Evolutionary conservation across 2,888 invertebrate species (phyloP).

Genomic region (Apamea monoglypha): DNA sequence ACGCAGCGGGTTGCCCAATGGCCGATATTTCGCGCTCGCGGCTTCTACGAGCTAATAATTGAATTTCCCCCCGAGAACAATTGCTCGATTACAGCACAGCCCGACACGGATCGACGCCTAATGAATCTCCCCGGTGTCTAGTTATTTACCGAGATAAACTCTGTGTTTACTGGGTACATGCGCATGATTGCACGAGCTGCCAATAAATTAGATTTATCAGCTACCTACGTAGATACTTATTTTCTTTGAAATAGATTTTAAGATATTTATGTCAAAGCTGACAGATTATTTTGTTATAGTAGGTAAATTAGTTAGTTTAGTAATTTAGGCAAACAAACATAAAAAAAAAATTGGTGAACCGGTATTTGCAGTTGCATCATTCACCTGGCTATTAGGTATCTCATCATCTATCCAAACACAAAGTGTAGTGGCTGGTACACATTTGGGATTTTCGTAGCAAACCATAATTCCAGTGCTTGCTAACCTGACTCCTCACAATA

Average conservation of each 20-base stretch:
- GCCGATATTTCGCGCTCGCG: constrained; percentile 81
- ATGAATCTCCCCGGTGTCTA: constrained; percentile 89
- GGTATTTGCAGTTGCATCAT: constrained; percentile 19
- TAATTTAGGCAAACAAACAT: neutral
- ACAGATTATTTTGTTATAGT: constrained; percentile 23
- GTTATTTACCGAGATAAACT: constrained; percentile 89
- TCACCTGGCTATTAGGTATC: constrained; percentile 20
- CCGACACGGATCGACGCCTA: constrained; percentile 89
- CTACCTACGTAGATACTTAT: constrained; percentile 69
- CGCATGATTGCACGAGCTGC: constrained; percentile 89
- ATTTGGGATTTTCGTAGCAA: constrained; percentile 45
- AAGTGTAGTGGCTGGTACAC: constrained; percentile 27
- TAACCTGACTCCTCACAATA: constrained; percentile 64
- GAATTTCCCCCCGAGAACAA: constrained; percentile 89
- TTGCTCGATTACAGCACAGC: constrained; percentile 88
- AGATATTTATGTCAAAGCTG: constrained; percentile 31
- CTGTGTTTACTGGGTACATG: constrained; percentile 88
- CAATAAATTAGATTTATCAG: constrained; percentile 88
- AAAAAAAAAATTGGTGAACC: neutral
- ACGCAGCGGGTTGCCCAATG: constrained; percentile 84
- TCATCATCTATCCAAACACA: constrained; percentile 35
- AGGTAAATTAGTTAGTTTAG: neutral
- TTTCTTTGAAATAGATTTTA: constrained; percentile 62
- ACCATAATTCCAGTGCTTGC: constrained; percentile 56
- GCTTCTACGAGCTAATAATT: constrained; percentile 85